Evolutionary conservation across 2,113 vertebrate species (phyloP).

Genomic region (Odontophorus gujanensis): DNA sequence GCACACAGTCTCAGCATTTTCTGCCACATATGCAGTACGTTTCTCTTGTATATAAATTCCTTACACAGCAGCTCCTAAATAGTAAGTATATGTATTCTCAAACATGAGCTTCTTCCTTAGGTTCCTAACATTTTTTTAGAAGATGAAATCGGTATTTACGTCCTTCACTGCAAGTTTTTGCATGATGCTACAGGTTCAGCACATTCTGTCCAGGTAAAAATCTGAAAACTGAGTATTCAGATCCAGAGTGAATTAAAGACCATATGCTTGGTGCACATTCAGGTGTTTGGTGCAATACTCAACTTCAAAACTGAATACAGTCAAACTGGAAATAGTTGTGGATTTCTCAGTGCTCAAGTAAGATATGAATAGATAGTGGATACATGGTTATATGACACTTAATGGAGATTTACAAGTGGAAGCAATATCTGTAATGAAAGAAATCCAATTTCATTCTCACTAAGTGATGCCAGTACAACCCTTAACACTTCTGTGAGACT

Average conservation of each 20-base stretch:
- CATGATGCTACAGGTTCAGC: not conserved
- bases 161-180: not conserved
- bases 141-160: not conserved
- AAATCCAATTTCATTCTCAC: not conserved
- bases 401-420: not conserved
- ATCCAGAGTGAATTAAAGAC: not conserved
- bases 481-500: not conserved
- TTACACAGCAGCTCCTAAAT: not conserved
- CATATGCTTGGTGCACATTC: not conserved
- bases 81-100: fast-evolving
- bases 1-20: not conserved
- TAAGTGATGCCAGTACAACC: not conserved
- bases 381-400: not conserved
- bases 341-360: not conserved
- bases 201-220: not conserved
- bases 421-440: not conserved
- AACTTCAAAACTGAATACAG: not conserved
- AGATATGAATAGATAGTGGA: not conserved
- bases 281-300: not conserved
- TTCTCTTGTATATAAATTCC: not conserved
- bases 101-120: not conserved
- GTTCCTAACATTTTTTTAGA: not conserved
- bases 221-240: not conserved
- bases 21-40: not conserved
- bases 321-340: not conserved